A percentile compares a stretch with the other conserved stretches of the same genome.
Conservation (phyloP, 2,113 vertebrate genomes). For the Ophiodon elongatus region DNA sequence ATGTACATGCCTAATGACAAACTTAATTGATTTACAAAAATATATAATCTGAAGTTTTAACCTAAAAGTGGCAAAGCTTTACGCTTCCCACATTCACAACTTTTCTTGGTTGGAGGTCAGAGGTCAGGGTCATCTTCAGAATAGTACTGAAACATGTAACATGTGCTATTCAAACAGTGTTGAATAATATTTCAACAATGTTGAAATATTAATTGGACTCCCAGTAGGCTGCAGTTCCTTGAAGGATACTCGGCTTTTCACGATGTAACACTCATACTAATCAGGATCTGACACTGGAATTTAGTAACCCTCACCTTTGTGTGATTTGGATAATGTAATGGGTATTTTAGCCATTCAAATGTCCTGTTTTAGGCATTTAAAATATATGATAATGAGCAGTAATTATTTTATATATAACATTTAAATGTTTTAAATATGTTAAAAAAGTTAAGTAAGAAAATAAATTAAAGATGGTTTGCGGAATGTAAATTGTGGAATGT, state of each 20-base stretch:
- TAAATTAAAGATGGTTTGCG: neutral
- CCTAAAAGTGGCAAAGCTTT: neutral
- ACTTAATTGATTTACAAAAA: neutral
- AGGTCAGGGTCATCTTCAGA: neutral
- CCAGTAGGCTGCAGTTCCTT: neutral
- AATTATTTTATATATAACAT: neutral
- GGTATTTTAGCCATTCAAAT: neutral
- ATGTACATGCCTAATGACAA: neutral
- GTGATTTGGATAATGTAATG: neutral
- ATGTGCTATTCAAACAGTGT: neutral
- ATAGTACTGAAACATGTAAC: neutral
- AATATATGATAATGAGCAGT: neutral
- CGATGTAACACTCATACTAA: neutral
- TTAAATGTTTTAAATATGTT: neutral
- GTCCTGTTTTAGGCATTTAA: neutral
- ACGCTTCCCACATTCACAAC: neutral
- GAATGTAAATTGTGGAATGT: neutral
- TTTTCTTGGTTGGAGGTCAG: constrained; percentile 1
- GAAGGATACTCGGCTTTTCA: neutral
- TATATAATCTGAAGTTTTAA: neutral
- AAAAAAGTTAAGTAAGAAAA: neutral
- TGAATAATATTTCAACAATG: neutral
- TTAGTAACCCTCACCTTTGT: neutral
- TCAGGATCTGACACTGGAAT: neutral
- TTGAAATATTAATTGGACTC: neutral